Evolutionary conservation across 2,888 invertebrate species (phyloP).

Genomic region (Cryptus viduatorius): DNA sequence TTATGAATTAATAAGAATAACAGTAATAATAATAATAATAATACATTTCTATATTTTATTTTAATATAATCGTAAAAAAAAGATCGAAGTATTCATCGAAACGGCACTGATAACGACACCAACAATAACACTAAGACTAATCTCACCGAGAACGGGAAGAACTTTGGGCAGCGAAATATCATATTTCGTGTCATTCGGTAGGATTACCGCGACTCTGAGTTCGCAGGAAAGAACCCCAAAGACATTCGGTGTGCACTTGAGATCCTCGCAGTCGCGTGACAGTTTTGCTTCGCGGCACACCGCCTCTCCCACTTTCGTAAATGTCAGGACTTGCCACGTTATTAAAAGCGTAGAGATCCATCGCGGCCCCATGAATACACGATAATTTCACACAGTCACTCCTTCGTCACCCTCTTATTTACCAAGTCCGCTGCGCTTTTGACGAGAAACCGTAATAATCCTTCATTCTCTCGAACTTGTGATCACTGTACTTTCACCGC

Average conservation of each 20-base stretch:
- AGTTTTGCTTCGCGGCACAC: slow-evolving; percentile 79
- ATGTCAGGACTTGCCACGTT: slow-evolving; percentile 32
- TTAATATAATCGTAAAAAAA: too few species aligned
- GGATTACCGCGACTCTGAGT: slow-evolving; percentile 88
- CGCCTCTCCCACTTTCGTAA: slow-evolving; percentile 24
- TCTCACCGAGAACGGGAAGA: slow-evolving; percentile 86
- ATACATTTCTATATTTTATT: too few species aligned
- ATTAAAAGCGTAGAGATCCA: slow-evolving; percentile 53
- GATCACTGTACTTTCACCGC: neutral
- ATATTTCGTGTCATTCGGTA: slow-evolving; percentile 88
- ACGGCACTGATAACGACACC: neutral
- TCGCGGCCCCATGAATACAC: slow-evolving; percentile 63
- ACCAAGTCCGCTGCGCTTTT: neutral
- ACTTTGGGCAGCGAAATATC: slow-evolving; percentile 89
- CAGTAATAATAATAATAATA: too few species aligned
- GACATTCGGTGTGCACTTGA: slow-evolving; percentile 84
- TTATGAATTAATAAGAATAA: too few species aligned
- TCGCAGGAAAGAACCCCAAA: slow-evolving; percentile 86
- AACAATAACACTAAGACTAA: neutral
- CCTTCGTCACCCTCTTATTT: slow-evolving; percentile 4
- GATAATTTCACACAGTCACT: neutral
- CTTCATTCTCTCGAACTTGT: neutral
- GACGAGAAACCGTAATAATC: neutral
- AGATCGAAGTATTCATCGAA: too few species aligned
- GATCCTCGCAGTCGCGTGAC: slow-evolving; percentile 84